Conservation (phyloP, 2,797 vertebrate species). For the Poeciliopsis gracilis region DNA sequence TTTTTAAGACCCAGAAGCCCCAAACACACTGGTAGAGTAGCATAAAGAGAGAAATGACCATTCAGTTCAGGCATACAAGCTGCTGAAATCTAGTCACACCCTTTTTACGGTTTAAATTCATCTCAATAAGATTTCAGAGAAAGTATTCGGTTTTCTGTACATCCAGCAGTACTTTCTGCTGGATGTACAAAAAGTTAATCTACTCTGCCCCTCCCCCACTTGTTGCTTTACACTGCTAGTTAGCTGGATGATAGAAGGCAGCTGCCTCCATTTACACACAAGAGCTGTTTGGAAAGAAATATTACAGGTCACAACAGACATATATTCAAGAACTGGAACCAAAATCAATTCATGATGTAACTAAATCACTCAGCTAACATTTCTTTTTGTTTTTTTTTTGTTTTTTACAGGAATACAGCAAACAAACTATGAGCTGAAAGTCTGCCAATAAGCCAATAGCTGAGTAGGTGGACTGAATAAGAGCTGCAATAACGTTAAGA, state of each 20-base stretch:
- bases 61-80: neutral
- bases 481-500: neutral
- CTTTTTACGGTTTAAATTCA: neutral
- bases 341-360: neutral
- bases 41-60: neutral
- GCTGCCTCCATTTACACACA: neutral
- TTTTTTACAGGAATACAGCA: neutral
- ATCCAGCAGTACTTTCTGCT: too few species aligned
- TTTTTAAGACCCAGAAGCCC: slow-evolving; percentile 42
- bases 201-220: neutral
- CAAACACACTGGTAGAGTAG: slow-evolving; percentile 3
- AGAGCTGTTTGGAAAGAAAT: neutral
- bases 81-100: neutral
- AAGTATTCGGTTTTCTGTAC: neutral
- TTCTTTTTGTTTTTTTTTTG: neutral
- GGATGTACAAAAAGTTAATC: neutral
- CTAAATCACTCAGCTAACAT: neutral
- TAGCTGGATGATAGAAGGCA: neutral
- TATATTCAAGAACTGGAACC: neutral
- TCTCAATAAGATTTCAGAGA: neutral
- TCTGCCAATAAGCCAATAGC: neutral
- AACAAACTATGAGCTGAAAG: neutral
- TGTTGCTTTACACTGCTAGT: neutral
- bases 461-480: neutral
- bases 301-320: neutral